Evolutionary conservation across 2,797 vertebrate genomes (phyloP), one percentile per base, ranked within the genome.

Genomic region (Coregonus ussuriensis): DNA sequence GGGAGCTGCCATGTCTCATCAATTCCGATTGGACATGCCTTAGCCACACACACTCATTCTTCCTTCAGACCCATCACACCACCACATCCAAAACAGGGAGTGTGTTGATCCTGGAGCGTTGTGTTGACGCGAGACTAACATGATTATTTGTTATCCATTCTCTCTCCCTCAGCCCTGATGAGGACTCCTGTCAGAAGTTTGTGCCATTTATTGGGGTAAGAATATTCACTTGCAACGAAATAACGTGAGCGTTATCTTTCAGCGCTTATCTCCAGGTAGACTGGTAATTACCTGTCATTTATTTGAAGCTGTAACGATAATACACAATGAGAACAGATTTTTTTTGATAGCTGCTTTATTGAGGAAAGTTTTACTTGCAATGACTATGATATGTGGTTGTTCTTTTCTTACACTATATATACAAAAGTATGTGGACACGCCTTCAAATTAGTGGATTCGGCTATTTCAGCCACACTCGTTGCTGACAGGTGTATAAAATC

Each of bases 141-240:
- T 59, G 1, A 59, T 21, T 59, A n/a, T 35, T 41, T 31, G 16
- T 77, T 59, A 14, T 80, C 47, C 82, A 25, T 76, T 86, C 29
- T 86, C 72, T 89, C 67, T 84, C 76, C 74, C 74, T 59, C 92
- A 97, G 96, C 91, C 95, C 96, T 0, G 96, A 97, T 0, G 96
- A 97, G 84, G 96, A 97, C 90, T 97, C 96, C 82, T 97, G 96
- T 92, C 96, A 97, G 93, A 97, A 97, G 84, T 97, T 97, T 90
- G 94, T 97, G 85, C 96, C 96, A 51, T 97, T 97, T 79, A 96
- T 97, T 16, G 96, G 96, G 95, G 96, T 97, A 89, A 94, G 95
- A 47, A 56, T n/a, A 18, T 59, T 59, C 56, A 59, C 6, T 59
- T 7, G 18, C 2, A 59, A 59, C 18, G 2, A 21, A 59, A 21